Base-by-base conservation (phyloP, 2,888 invertebrate species). In the Spilarctia lutea region DNA sequence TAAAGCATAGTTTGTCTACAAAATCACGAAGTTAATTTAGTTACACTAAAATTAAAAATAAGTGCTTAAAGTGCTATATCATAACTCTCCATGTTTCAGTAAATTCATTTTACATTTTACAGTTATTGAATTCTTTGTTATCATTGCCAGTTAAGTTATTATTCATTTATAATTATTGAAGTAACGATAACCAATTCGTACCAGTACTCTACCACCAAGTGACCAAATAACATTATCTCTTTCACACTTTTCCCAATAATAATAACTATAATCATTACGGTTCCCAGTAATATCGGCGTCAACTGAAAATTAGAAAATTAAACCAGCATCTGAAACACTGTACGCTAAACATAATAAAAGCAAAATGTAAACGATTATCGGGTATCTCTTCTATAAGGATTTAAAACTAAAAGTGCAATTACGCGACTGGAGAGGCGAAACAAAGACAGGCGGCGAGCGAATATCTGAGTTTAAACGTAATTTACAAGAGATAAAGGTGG, bases 401-500 rank as follows among this genome's bases (percentile, higher is more conserved):
- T 84, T 84, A 81, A 87, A 88, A 85, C 82, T 87, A 83, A 83
- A 85, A 84, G 83, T 85, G 82, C 83, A 85, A 85, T 85, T 87
- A 87, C 82, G 68, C 48, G 71, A 63, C 42, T 71, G 76, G 75
- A 74, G 73, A 75, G 69, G 80, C 74, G 68, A 83, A 82, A 85
- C 79, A 87, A 87, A 86, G 84, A 82, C 77, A 77, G 67, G 78
- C 78, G 79, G 75, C 63, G 71, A 75, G 75, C 75, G 73, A 79
- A 81, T 87, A 86, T 86, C 87, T 85, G 80, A 76, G 86, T 82
- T 78, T 81, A 83, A 88, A 85, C 81, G 89, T 90, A 92, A 93
- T 93, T 93, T 92, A 88, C 88, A 84, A 85, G 89, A 90, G 89
- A 92, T 91, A 92, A 91, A 88, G 88, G 86, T 87, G 85, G 72